Base-by-base conservation (phyloP, 92 coral and sea anemone species). In the Palythoa heliodiscus region DNA sequence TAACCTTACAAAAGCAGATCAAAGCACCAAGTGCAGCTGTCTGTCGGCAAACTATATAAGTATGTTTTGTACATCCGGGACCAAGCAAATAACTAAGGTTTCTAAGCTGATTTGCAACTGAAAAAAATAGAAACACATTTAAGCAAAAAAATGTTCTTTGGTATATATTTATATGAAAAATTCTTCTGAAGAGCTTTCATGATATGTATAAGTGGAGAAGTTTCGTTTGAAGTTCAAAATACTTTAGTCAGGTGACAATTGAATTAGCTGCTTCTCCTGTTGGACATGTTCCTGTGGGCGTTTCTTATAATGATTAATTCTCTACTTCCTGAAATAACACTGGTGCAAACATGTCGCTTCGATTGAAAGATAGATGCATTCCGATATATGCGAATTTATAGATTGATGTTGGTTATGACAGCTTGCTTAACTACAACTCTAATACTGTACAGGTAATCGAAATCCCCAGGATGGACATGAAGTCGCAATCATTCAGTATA, bases 401-500 rank as follows among this genome's bases (percentile, higher is more conserved):
- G 66, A 66, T 80, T 67, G 58, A 64, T 47, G 58, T 40, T 80
- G 20, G 75, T 47, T 80, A 48, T 80, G 73, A 80, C 74, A 66
- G 84, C 23, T 74, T 80, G 52, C 60, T 40, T 20, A 77, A 60
- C 53, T 57, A 12, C 52, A 8, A 53, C 48, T 57, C 37, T 54
- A 53, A 48, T 66, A 64, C 54, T 17, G 61, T 64, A 24, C 75
- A 80, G 84, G 47, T 19, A 64, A 67, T 80, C 84, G 20, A 66
- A 80, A 80, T 22, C 13, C 73, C 74, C 76, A 64, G 58, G 82
- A 90, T 90, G 93, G 89, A 79, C 38, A 48, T 68, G 80, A 90
- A 87, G 83, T 69, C 81, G 23, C 76, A 89, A 23, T 78, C 93
- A 75, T 90, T 90, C 82, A 90, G 93, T 78, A 90, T 90, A 72